Conservation (phyloP, 2,888 invertebrate genomes). For the Megaustenia siamemsis region DNA sequence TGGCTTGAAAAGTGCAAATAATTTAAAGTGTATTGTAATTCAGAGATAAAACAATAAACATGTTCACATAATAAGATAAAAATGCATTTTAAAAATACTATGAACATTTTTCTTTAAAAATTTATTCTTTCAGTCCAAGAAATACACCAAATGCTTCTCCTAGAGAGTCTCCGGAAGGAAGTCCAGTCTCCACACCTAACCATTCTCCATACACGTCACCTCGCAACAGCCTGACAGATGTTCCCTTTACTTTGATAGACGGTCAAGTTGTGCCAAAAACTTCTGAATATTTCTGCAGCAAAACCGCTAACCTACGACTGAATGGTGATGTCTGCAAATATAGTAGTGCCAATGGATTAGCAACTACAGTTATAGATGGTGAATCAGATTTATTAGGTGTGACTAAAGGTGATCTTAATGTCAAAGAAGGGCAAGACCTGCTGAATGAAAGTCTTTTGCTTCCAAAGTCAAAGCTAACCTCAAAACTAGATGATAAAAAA, state of each 20-base stretch:
- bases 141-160: conserved; percentile 64
- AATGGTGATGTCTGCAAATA: conserved; percentile 6
- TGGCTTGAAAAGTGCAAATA: too few relatives aligned
- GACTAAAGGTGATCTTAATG: neutral
- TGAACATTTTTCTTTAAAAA: neutral
- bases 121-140: conserved; percentile 61
- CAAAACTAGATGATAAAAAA: conserved; percentile 19
- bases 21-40: too few relatives aligned
- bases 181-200: conserved; percentile 72
- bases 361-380: neutral
- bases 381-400: neutral
- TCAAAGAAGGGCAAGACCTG: neutral
- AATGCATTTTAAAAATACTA: too few relatives aligned
- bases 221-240: conserved; percentile 66
- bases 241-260: conserved; percentile 58
- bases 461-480: conserved; percentile 1
- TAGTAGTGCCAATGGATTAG: neutral
- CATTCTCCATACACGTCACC: conserved; percentile 66
- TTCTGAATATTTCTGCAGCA: neutral
- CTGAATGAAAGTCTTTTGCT: neutral
- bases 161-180: conserved; percentile 70
- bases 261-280: conserved; percentile 27
- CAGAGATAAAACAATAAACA: too few relatives aligned
- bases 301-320: conserved; percentile 19
- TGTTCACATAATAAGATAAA: too few relatives aligned